These are phyloP conservation scores for Drosophila obscura DNA, from an alignment of 1,140 invertebrate genomes.

Conservation along the genomic window DNA sequence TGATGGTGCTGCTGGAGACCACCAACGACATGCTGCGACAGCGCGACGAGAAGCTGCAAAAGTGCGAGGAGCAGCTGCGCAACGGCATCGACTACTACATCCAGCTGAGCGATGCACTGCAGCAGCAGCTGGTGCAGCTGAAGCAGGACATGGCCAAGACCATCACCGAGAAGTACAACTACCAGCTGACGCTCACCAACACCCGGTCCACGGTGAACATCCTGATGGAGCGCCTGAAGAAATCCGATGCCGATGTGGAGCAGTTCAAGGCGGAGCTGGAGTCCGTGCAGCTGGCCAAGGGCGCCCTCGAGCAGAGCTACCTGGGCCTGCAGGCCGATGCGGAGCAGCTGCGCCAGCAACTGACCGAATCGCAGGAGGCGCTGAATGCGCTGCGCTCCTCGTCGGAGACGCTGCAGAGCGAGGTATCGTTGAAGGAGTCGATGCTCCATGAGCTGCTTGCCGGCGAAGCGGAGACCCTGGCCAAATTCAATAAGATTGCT, in stretches of 20 bases:
- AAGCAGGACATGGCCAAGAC: slow-evolving; percentile 83
- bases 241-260: slow-evolving; percentile 85
- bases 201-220: slow-evolving; percentile 85
- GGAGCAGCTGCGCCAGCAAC: slow-evolving; percentile 73
- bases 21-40: slow-evolving; percentile 80
- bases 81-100: slow-evolving; percentile 83
- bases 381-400: slow-evolving; percentile 64
- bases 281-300: slow-evolving; percentile 82
- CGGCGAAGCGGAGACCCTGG: slow-evolving; percentile 82
- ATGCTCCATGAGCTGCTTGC: slow-evolving; percentile 81
- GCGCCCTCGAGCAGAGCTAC: slow-evolving; percentile 84
- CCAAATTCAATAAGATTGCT: slow-evolving; percentile 84
- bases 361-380: slow-evolving; percentile 72
- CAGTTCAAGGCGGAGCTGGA: slow-evolving; percentile 84
- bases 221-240: slow-evolving; percentile 84
- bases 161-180: slow-evolving; percentile 84
- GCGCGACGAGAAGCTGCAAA: slow-evolving; percentile 82
- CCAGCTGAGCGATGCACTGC: slow-evolving; percentile 72
- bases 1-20: slow-evolving; percentile 82
- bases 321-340: slow-evolving; percentile 80
- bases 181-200: slow-evolving; percentile 84
- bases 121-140: slow-evolving; percentile 77
- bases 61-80: slow-evolving; percentile 79
- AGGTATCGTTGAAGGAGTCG: slow-evolving; percentile 82
- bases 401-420: slow-evolving; percentile 73